Evolutionary conservation across 2,113 vertebrate species (phyloP).

Genomic region (Oxyruncus cristatus): DNA sequence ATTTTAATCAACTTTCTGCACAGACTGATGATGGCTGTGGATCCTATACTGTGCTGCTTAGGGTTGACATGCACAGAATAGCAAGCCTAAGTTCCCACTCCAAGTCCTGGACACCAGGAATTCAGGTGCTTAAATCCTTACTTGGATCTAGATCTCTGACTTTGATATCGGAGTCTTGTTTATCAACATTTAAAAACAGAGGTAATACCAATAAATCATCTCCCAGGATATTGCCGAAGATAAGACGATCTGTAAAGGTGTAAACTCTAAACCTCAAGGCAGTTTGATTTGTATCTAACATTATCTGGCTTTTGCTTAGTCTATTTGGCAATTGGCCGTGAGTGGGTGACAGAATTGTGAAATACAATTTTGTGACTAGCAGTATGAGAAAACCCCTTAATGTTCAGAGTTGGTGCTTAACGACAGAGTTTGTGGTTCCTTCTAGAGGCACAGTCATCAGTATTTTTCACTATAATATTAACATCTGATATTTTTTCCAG

Average conservation of each 20-base stretch:
- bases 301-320: background rate
- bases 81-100: background rate
- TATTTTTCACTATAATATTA: background rate
- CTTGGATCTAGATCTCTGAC: background rate
- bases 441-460: background rate
- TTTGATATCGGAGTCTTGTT: background rate
- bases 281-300: background rate
- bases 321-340: background rate
- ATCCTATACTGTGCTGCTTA: background rate
- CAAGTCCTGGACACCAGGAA: background rate
- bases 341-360: background rate
- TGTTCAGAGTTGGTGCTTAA: fast-evolving
- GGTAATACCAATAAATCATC: background rate
- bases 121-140: background rate
- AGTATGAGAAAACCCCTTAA: background rate
- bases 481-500: background rate
- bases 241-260: background rate
- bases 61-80: background rate
- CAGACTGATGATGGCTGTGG: background rate
- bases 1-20: background rate
- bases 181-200: background rate
- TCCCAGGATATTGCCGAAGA: background rate
- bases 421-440: background rate
- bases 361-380: background rate
- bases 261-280: background rate